Conservation (phyloP, 2,797 vertebrate species). For the Galago senegalensis region DNA sequence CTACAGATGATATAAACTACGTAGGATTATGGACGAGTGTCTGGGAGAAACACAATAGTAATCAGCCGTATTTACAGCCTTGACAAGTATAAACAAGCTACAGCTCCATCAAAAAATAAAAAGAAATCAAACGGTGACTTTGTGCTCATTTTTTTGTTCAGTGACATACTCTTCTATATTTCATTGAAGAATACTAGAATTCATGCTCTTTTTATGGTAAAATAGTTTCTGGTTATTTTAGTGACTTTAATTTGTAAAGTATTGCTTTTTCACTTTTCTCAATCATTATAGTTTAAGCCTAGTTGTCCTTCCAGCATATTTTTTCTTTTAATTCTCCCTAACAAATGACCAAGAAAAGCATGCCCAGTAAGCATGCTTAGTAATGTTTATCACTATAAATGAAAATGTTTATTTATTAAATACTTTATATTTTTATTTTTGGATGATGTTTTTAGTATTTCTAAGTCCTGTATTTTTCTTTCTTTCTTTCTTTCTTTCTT, state of each 20-base stretch:
- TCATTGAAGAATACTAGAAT: background rate
- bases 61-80: background rate
- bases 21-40: background rate
- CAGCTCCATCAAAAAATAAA: background rate
- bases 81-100: background rate
- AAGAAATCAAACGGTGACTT: background rate
- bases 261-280: background rate
- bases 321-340: background rate
- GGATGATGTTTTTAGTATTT: constrained; percentile 7
- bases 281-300: background rate
- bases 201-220: background rate
- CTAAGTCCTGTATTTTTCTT: background rate
- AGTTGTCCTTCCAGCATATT: background rate
- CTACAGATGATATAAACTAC: background rate
- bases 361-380: background rate
- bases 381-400: background rate
- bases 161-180: too few relatives aligned
- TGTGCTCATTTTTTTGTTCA: background rate
- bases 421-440: constrained; percentile 39
- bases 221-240: background rate
- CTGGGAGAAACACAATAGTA: background rate
- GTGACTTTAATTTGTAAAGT: background rate
- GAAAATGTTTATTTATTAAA: background rate
- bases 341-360: background rate
- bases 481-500: too few relatives aligned